phyloP scores from a whole-genome alignment of 2,888 invertebrate species.

The Nephrotoma flavescens region DNA sequence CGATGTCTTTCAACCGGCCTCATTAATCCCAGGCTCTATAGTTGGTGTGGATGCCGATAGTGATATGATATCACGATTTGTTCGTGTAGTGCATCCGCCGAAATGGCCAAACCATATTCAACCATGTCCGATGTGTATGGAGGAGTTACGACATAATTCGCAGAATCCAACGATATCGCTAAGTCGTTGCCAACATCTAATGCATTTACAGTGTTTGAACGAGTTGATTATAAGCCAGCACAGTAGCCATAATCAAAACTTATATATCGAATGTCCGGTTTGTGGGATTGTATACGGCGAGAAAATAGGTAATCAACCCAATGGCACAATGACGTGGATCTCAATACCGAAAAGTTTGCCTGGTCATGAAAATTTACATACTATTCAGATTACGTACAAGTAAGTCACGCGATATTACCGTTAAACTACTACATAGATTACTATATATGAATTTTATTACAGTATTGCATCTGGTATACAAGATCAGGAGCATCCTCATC shows the following conservation, averaged over 20 bases:
- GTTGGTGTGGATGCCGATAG: constrained; percentile 34
- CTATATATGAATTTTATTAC: constrained; percentile 16
- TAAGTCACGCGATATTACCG: constrained; percentile 29
- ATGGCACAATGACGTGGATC: constrained; percentile 71
- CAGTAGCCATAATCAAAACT: constrained; percentile 33
- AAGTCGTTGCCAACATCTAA: constrained; percentile 60
- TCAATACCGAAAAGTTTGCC: constrained; percentile 53
- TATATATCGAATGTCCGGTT: constrained; percentile 73
- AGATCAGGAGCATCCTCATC: constrained; percentile 61
- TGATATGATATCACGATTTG: constrained; percentile 50
- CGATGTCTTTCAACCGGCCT: constrained; percentile 42
- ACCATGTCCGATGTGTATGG: constrained; percentile 56
- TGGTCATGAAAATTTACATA: constrained; percentile 45
- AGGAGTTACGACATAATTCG: constrained; percentile 34
- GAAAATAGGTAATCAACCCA: constrained; percentile 64
- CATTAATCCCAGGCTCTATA: constrained; percentile 32
- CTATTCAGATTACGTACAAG: constrained; percentile 74
- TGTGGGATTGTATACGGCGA: constrained; percentile 77
- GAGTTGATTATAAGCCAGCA: constrained; percentile 54
- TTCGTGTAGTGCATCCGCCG: constrained; percentile 47
- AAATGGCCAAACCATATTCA: constrained; percentile 49
- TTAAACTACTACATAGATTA: neutral
- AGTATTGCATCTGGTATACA: constrained; percentile 79
- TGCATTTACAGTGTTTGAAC: constrained; percentile 67
- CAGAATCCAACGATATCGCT: constrained; percentile 47